phyloP scores from a whole-genome alignment of 1,140 invertebrate genomes.

The Drosophila ironensis region DNA sequence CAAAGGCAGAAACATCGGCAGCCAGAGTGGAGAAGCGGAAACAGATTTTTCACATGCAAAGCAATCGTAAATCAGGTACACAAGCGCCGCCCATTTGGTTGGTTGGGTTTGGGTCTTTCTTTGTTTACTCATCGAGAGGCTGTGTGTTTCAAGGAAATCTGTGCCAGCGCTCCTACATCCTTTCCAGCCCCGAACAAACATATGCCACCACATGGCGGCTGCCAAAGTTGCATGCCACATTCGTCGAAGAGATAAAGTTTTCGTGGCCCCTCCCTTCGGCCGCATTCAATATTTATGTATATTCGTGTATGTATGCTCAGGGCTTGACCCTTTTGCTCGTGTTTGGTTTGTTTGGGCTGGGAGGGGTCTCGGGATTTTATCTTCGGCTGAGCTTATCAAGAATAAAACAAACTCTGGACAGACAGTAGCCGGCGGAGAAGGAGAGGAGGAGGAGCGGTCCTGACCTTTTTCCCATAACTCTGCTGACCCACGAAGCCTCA shows the following conservation, averaged over 20 bases:
- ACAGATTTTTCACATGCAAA: slow-evolving; percentile 26
- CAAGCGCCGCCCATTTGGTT: slow-evolving; percentile 39
- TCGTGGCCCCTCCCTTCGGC: not conserved
- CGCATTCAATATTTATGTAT: slow-evolving; percentile 22
- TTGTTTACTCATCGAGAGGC: slow-evolving; percentile 53
- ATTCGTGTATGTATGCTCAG: not conserved
- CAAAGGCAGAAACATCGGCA: slow-evolving; percentile 1
- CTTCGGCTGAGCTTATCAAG: slow-evolving; percentile 35
- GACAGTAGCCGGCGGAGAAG: not conserved
- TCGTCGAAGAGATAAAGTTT: slow-evolving; percentile 44
- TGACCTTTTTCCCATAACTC: slow-evolving; percentile 67
- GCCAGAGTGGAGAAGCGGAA: slow-evolving; percentile 36
- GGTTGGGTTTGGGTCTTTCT: slow-evolving; percentile 9
- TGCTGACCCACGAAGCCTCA: slow-evolving; percentile 48
- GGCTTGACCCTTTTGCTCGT: slow-evolving; percentile 51
- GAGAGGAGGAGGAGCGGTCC: slow-evolving; percentile 1
- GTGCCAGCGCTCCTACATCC: slow-evolving; percentile 36
- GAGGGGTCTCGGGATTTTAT: slow-evolving; percentile 22
- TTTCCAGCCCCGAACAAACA: slow-evolving; percentile 18
- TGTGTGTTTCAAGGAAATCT: slow-evolving; percentile 33
- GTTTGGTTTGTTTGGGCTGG: slow-evolving; percentile 18
- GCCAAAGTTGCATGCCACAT: slow-evolving; percentile 23
- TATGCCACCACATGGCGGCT: slow-evolving; percentile 61
- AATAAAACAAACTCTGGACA: slow-evolving; percentile 1
- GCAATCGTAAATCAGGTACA: slow-evolving; percentile 45